Base-by-base conservation (phyloP, 2,888 invertebrate species). In the Calliopum simillimum region DNA sequence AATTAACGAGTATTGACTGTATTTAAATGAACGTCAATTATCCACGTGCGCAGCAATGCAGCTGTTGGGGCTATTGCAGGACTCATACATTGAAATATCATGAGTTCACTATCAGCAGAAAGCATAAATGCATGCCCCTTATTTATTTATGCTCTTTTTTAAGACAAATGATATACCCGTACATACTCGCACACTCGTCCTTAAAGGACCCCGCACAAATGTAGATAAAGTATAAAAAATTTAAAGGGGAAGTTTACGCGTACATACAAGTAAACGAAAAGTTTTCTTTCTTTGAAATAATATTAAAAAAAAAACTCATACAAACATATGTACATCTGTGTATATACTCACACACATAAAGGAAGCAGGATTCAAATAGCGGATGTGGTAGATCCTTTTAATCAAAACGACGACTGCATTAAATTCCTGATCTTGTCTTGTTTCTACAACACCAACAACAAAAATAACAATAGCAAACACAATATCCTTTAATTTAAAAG, bases 351-450 rank as follows among this genome's bases (percentile, higher is more conserved):
- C n/a, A n/a, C n/a, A n/a, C n/a, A n/a, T 43, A 21, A 25, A 55
- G 65, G 65, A 53, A 66, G 55, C 25, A 55, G 65, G 65, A 66
- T 14, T 19, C n/a, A 23, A 33, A 12, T 5, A 75, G 70, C 77
- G 76, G 80, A 81, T 79, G 81, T 73, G 81, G 76, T 75, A 69
- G 73, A 74, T 79, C 78, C 78, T 79, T 79, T 79, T 76, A 81
- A 79, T 80, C 79, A 77, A 77, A 33, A 33, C 33, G 33, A 33
- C 33, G 33, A 6, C 33, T 33, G 33, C 33, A 33, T 33, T 1
- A 58, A 33, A 14, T 16, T 58, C 25, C n/a, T 43, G 67, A 55
- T 66, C 66, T 19, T 33, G 67, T 25, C 47, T 44, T 44, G 67
- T 25, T 58, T 25, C 58, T 21, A 44, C 41, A 4, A 21, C 41